These are phyloP conservation scores for Campoplex nolae DNA, from an alignment of 2,888 invertebrate genomes.

Conservation along the genomic window DNA sequence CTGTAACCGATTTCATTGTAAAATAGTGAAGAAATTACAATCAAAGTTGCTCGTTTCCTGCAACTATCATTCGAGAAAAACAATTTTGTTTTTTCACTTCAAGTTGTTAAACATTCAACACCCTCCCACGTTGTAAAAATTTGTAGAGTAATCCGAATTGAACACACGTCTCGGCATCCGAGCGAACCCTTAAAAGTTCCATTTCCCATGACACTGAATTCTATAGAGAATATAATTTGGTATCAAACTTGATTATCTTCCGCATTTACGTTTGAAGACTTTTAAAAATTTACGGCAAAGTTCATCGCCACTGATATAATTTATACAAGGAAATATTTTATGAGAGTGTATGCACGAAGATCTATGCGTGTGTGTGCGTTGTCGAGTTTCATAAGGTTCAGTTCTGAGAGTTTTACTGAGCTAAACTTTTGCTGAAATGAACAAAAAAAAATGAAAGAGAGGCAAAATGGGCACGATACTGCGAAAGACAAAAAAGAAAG, in stretches of 20 bases:
- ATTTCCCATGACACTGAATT: neutral
- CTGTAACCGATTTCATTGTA: too few relatives aligned
- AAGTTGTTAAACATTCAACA: too few relatives aligned
- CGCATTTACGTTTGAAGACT: neutral
- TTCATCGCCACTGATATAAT: neutral
- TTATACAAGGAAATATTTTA: neutral
- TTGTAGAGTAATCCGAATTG: neutral
- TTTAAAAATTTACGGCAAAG: neutral
- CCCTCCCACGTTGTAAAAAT: too few relatives aligned
- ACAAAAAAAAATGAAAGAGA: slow-evolving; percentile 34
- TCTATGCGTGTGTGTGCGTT: slow-evolving; percentile 3
- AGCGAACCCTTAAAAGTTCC: neutral
- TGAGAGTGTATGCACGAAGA: neutral
- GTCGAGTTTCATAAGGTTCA: slow-evolving; percentile 1
- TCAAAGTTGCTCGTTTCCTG: too few relatives aligned
- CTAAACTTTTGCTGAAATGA: slow-evolving; percentile 22
- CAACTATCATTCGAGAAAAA: too few relatives aligned
- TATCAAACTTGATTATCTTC: neutral
- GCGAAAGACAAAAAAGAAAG: slow-evolving; percentile 14
- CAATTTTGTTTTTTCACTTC: too few relatives aligned
- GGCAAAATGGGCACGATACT: slow-evolving; percentile 42
- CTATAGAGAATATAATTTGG: neutral
- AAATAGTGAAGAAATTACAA: too few relatives aligned
- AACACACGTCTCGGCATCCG: neutral
- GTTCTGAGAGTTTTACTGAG: slow-evolving; percentile 42